Base-by-base conservation (phyloP, 2,113 vertebrate genomes). In the Sebastes schlegelii region DNA sequence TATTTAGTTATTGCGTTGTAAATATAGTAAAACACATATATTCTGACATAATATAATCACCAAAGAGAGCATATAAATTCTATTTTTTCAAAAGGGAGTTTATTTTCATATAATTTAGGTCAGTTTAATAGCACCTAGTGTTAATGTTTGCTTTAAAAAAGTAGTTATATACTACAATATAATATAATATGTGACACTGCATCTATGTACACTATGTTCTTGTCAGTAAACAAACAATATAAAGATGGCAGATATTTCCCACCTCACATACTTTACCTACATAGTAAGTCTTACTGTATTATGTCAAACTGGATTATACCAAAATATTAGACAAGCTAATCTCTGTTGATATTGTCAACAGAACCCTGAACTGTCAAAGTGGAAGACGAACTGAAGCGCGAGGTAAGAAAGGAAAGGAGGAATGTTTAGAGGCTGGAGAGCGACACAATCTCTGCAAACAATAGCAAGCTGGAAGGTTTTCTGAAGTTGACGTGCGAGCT, bases 321-420 rank as follows among this genome's bases (percentile, higher is more conserved):
- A 81, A 85, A 93, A 89, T 87, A 91, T 89, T 74, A 85, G 72
- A 83, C 60, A 1, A 69, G 72, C 80, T 89, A 83, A 92, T 89
- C 89, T 85, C 42, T 92, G 92, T 93, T 92, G 88, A 86, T 1
- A 65, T 10, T 86, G 81, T 77, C 88, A 91, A 91, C 87, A 92
- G 67, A 77, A 65, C 65, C 58, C 46, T 8, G 66, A 91, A 78
- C 89, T 77, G 84, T 83, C 82, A 84, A 34, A 69, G 58, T 3
- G 63, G 75, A 11, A 48, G n/a, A 58, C 52, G 74, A 12, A 45
- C 49, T 17, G 69, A 61, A 34, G 60, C 6, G 46, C 6, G 52
- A 82, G 61, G 26, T 34, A 48, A 61, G 74, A 19, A 17, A 26
- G 23, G 46, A 73, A 52, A 62, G 48, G 42, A 51, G 55, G 66